Evolutionary conservation across 2,113 vertebrate species (phyloP).

Genomic region (Centropus unirufus): DNA sequence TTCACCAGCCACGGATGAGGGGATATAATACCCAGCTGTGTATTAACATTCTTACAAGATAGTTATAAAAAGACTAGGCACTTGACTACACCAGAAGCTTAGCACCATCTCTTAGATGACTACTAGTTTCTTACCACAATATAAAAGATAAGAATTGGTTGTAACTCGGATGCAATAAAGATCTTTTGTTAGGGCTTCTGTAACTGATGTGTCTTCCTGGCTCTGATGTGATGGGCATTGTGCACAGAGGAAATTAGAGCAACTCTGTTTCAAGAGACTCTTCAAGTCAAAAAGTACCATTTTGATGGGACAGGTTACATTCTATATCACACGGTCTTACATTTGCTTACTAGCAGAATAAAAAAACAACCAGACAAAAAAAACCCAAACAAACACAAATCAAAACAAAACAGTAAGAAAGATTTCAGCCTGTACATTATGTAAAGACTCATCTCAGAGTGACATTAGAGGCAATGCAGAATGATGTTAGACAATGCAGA

Average conservation of each 20-base stretch:
- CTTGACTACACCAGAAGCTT: neutral
- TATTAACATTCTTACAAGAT: neutral
- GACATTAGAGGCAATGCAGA: neutral
- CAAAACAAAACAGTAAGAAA: neutral
- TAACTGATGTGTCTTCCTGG: neutral
- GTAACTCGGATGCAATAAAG: neutral
- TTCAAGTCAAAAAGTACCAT: neutral
- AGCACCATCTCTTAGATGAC: neutral
- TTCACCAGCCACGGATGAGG: neutral
- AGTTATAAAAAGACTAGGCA: neutral
- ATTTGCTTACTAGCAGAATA: neutral
- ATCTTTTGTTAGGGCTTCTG: neutral
- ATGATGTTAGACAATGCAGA: neutral
- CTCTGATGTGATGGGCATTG: neutral
- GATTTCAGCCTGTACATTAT: neutral
- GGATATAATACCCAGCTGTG: neutral
- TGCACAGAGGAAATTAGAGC: neutral
- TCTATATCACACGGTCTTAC: neutral
- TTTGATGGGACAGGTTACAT: neutral
- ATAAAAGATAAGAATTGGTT: neutral
- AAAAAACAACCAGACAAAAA: neutral
- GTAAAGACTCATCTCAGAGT: neutral
- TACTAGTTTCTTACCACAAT: neutral
- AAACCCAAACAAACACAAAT: neutral
- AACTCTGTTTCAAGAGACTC: neutral